phyloP scores from a whole-genome alignment of 1,140 invertebrate species.

The Microvelia longipes region DNA sequence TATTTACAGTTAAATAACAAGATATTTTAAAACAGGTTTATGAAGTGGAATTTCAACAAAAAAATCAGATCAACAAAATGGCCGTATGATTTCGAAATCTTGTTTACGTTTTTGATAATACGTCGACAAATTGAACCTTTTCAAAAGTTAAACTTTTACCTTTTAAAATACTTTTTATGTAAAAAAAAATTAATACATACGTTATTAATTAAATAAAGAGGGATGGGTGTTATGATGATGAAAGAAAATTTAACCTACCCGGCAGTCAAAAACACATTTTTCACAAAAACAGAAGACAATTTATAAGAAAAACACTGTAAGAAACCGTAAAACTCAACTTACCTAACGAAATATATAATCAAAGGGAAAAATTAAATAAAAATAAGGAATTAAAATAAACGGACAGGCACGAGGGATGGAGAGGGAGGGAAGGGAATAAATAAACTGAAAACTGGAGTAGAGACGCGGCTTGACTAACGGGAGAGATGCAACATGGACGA shows the following conservation, averaged over 20 bases:
- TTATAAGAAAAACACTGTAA: not conserved
- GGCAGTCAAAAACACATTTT: not conserved
- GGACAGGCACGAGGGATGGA: not conserved
- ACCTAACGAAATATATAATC: not conserved
- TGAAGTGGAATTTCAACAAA: too few relatives aligned
- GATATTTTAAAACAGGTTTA: too few relatives aligned
- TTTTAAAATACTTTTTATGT: too few relatives aligned
- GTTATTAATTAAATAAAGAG: too few relatives aligned
- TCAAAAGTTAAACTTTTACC: too few relatives aligned
- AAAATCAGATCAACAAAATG: too few relatives aligned
- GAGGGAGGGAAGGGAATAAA: not conserved
- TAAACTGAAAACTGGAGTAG: not conserved
- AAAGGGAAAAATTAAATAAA: not conserved
- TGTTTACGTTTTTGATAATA: too few relatives aligned
- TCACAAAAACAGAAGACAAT: not conserved
- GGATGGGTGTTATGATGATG: too few relatives aligned
- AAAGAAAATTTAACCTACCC: not conserved
- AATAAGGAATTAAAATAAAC: not conserved
- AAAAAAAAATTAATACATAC: too few relatives aligned
- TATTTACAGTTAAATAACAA: too few relatives aligned
- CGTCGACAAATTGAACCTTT: too few relatives aligned
- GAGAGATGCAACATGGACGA: not conserved
- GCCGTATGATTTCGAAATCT: too few relatives aligned
- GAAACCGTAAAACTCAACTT: not conserved
- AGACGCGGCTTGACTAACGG: not conserved